These are phyloP conservation scores for Psephotus haematonotus DNA, from an alignment of 2,113 vertebrate genomes.

Conservation along the genomic window DNA sequence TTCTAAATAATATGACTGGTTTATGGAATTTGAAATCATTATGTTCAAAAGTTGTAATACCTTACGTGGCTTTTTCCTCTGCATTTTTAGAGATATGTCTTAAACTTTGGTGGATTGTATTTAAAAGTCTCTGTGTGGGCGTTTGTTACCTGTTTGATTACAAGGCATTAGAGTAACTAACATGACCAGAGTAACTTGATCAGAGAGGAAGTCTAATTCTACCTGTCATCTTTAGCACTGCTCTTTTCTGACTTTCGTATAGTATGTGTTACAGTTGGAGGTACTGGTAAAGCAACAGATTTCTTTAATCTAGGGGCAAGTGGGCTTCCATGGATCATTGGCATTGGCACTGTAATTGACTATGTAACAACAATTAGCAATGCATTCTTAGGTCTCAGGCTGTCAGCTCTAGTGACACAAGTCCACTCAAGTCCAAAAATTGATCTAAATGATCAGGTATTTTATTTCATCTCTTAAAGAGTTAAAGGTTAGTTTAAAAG, in stretches of 20 bases:
- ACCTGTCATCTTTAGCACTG: not conserved
- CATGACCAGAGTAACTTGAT: not conserved
- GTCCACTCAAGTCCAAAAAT: not conserved
- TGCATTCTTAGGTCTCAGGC: not conserved
- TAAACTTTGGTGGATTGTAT: not conserved
- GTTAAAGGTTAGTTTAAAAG: not conserved
- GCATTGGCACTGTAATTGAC: not conserved
- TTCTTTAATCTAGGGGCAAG: not conserved
- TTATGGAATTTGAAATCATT: not conserved
- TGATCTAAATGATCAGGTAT: not conserved
- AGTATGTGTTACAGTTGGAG: not conserved
- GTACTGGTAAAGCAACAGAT: not conserved
- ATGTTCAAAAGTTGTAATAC: not conserved
- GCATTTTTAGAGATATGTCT: not conserved
- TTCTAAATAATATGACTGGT: not conserved
- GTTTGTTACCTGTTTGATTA: not conserved
- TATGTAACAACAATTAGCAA: not conserved
- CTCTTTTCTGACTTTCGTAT: not conserved
- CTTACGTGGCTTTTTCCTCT: not conserved
- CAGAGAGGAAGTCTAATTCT: not conserved
- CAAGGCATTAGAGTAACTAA: not conserved
- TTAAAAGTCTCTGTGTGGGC: not conserved
- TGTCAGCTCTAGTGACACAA: not conserved
- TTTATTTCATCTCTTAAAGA: not conserved
- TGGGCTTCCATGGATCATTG: not conserved